Conservation (phyloP, 1,140 invertebrate genomes). For the Monomorium pharaonis region DNA sequence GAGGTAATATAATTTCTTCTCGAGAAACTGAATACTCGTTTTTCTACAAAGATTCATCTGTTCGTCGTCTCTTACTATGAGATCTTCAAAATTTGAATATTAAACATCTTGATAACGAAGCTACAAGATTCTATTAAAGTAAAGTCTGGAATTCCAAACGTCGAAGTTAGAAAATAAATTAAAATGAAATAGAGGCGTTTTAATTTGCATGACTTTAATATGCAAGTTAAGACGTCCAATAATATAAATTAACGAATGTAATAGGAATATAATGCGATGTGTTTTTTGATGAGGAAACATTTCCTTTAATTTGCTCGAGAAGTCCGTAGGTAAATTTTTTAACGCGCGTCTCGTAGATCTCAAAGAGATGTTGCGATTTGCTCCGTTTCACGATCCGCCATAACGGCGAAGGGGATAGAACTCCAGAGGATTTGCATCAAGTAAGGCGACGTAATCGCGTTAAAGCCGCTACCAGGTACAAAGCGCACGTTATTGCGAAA, state of each 20-base stretch:
- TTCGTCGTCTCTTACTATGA: neutral
- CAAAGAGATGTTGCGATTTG: neutral
- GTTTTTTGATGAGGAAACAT: neutral
- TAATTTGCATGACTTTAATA: neutral
- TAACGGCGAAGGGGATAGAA: neutral
- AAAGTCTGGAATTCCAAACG: too few species aligned
- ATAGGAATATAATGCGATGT: neutral
- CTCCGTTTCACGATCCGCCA: neutral
- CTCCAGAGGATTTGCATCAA: conserved; percentile 7
- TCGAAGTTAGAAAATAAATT: too few species aligned
- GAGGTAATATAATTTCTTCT: neutral
- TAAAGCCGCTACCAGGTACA: neutral
- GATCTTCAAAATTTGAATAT: conserved; percentile 9
- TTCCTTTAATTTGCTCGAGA: neutral
- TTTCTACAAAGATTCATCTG: neutral
- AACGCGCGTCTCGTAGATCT: neutral
- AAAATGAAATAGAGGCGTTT: too few species aligned
- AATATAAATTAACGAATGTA: neutral
- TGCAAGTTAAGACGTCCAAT: neutral
- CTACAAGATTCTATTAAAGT: neutral
- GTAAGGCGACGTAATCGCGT: conserved; percentile 18
- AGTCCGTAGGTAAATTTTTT: neutral
- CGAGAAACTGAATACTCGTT: neutral
- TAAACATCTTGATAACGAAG: neutral
- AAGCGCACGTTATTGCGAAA: conserved; percentile 13